These are phyloP conservation scores for Tetranychus cinnabarinus DNA, from an alignment of 1,140 invertebrate species.

Conservation along the genomic window DNA sequence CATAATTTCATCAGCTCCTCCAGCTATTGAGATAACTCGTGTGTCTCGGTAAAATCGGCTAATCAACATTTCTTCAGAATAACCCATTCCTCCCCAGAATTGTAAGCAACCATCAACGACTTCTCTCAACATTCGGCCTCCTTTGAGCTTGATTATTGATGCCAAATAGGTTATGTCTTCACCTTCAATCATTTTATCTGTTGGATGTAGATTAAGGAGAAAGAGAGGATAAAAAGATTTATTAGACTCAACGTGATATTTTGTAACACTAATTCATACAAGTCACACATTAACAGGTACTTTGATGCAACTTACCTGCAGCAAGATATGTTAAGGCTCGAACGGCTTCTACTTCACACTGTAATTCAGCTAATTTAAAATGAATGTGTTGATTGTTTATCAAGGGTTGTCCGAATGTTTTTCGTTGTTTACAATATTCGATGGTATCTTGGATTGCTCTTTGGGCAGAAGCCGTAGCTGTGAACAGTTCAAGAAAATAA, in stretches of 20 bases:
- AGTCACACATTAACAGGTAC: background rate
- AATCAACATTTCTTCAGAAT: conserved; percentile 27
- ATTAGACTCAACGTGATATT: background rate
- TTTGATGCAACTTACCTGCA: conserved; percentile 17
- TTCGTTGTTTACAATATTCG: conserved; percentile 27
- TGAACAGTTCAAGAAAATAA: background rate
- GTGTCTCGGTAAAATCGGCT: conserved; percentile 28
- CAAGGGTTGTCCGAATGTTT: conserved; percentile 27
- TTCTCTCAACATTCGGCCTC: conserved; percentile 26
- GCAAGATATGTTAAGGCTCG: conserved; percentile 26
- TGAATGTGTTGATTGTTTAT: conserved; percentile 30
- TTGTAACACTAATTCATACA: too few species aligned
- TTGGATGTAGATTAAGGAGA: background rate
- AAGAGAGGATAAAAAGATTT: background rate
- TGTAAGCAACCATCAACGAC: conserved; percentile 32
- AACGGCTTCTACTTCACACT: conserved; percentile 29
- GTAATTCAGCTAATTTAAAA: conserved; percentile 30
- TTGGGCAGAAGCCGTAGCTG: conserved; percentile 23
- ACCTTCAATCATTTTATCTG: conserved; percentile 19
- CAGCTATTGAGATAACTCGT: conserved; percentile 30
- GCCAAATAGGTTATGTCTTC: conserved; percentile 30
- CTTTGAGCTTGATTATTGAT: conserved; percentile 34
- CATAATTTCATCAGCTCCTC: conserved; percentile 37
- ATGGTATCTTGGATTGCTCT: conserved; percentile 24
- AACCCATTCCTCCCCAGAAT: conserved; percentile 37